Evolutionary conservation across 2,113 vertebrate species (phyloP).

Genomic region (Bos javanicus): DNA sequence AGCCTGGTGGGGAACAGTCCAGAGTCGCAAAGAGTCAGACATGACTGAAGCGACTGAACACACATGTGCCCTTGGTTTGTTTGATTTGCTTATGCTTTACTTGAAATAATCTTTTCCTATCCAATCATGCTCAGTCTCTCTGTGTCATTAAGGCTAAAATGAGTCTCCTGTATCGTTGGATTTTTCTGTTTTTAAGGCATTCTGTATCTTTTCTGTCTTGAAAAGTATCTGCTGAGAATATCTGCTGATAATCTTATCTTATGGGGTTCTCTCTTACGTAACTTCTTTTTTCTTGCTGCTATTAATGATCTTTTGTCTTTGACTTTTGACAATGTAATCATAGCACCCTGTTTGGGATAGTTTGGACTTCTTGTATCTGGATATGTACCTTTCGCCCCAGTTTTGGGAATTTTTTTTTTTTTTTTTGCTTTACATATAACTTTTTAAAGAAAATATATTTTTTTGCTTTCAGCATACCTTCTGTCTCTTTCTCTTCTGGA

Average conservation of each 20-base stretch:
- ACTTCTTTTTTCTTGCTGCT: not conserved
- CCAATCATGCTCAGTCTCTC: not conserved
- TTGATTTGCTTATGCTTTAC: not conserved
- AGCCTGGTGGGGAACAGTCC: not conserved
- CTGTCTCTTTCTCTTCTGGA: not conserved
- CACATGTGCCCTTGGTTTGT: not conserved
- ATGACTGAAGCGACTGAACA: not conserved
- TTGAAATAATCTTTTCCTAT: not conserved
- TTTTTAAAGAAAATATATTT: not conserved
- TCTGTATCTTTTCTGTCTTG: not conserved
- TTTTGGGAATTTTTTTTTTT: not conserved
- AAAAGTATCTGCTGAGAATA: not conserved
- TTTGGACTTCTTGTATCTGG: not conserved
- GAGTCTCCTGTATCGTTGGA: not conserved
- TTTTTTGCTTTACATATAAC: not conserved
- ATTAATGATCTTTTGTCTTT: not conserved
- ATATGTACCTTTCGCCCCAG: not conserved
- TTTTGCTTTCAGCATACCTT: not conserved
- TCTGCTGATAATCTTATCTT: not conserved
- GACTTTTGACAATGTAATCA: not conserved
- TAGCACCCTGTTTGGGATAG: not conserved
- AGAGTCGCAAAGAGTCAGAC: not conserved
- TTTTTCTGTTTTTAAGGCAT: not conserved
- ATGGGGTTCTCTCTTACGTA: not conserved
- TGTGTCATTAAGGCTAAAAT: not conserved